Evolutionary conservation across 2,797 vertebrate genomes (phyloP).

Genomic region (Gallinago solitaria): DNA sequence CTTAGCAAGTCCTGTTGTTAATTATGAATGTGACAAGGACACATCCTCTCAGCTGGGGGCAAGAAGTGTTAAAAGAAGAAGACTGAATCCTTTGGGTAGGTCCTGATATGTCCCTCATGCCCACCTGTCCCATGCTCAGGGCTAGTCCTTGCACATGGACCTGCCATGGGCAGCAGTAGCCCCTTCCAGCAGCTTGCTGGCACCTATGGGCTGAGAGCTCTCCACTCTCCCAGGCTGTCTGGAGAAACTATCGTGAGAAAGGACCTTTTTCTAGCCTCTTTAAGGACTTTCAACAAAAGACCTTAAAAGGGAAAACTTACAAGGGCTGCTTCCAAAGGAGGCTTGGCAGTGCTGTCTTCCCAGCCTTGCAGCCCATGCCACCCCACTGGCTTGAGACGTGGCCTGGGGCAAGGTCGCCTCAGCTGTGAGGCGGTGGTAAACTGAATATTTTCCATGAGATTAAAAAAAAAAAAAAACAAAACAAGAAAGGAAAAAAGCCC

Average conservation of each 20-base stretch:
- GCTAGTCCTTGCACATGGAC: neutral
- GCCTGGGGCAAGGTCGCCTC: neutral
- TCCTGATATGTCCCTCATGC: neutral
- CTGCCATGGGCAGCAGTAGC: neutral
- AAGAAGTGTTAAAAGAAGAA: neutral
- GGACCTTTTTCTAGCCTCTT: neutral
- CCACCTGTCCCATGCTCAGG: neutral
- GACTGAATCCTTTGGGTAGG: neutral
- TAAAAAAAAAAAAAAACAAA: neutral
- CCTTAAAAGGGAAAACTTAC: conserved; percentile 39
- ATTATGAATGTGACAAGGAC: neutral
- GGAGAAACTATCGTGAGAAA: conserved; percentile 24
- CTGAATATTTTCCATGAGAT: conserved; percentile 1
- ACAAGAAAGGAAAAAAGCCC: neutral
- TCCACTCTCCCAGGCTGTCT: neutral
- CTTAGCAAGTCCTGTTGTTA: neutral
- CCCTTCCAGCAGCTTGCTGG: neutral
- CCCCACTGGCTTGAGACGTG: neutral
- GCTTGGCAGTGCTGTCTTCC: conserved; percentile 39
- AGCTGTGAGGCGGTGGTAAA: neutral
- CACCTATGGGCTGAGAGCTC: neutral
- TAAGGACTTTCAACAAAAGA: conserved; percentile 33
- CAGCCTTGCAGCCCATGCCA: neutral
- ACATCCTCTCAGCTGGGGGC: too few species aligned
- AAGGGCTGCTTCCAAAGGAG: conserved; percentile 6